Base-by-base conservation (phyloP, 2,113 vertebrate species). In the Myanophis thanlyinensis region DNA sequence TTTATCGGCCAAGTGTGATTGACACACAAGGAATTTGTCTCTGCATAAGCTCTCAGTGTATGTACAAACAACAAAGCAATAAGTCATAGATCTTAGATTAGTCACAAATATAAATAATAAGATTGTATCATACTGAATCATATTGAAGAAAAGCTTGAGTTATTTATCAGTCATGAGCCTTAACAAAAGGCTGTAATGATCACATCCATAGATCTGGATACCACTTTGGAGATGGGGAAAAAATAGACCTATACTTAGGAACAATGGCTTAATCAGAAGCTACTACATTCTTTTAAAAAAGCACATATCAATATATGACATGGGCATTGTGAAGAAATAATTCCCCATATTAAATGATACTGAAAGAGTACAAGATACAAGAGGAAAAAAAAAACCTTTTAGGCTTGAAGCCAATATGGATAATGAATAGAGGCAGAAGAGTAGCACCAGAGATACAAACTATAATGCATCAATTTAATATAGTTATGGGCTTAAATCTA, bases 111-210 rank as follows among this genome's bases (percentile, higher is more conserved):
- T 67, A 35, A 67, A 67, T 13, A 10, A 67, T 15, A n/a, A 15
- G 62, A 67, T 67, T 67, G 13, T 67, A 15, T 15, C 30, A n/a
- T 67, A 35, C n/a, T 67, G 59, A 67, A 67, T 67, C 12, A 35
- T 84, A 89, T 10, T 93, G 89, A 93, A 92, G 92, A 92, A 93
- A 90, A 93, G 67, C 62, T 52, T n/a, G 93, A 51, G 73, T 95
- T 5, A 91, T 96, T 95, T 95, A 40, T 94, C 91, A 94, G 73
- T 92, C 25, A 89, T 20, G 30, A 67, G 4, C 62, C 62, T 5
- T 52, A 40, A 15, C 22, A 22, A 91, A 89, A 48, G 22, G 27
- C 56, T 84, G 54, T 90, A 93, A 53, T 93, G 20, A 93, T 56
- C 86, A 25, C 11, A 51, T 25, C 27, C 15, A 73, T 85, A 56